Conservation (phyloP, 2,888 invertebrate species). For the Caenorhabditis macrosperma region DNA sequence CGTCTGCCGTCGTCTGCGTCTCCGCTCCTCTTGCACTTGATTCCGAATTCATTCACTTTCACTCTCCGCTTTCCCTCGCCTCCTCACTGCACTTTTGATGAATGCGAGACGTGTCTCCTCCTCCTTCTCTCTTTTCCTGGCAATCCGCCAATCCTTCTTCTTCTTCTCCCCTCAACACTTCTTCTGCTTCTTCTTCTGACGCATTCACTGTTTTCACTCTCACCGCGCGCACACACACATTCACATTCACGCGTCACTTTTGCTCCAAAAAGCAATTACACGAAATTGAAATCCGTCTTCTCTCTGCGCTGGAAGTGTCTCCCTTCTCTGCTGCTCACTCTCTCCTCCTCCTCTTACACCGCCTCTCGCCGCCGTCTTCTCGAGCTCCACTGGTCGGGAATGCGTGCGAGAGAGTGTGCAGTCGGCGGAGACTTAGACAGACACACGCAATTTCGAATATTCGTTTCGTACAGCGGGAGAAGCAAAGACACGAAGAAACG, state of each 20-base stretch:
- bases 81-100: constrained; percentile 40
- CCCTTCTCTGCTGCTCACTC: too few relatives aligned
- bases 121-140: constrained; percentile 11
- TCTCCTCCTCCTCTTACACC: background rate
- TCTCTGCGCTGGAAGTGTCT: constrained; percentile 1
- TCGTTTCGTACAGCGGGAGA: constrained; percentile 39
- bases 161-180: constrained; percentile 8
- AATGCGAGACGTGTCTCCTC: constrained; percentile 16
- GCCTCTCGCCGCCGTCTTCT: constrained; percentile 4
- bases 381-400: too few relatives aligned
- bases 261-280: constrained; percentile 56
- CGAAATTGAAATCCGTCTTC: constrained; percentile 52
- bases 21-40: background rate
- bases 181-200: constrained; percentile 9
- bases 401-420: background rate
- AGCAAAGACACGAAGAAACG: constrained; percentile 8
- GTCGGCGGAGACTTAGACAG: background rate
- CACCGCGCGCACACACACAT: background rate
- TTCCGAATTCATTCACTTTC: constrained; percentile 7
- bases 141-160: constrained; percentile 10
- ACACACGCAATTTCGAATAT: constrained; percentile 38
- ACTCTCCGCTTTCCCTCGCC: constrained; percentile 17
- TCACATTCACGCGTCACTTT: constrained; percentile 35
- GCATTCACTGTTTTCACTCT: constrained; percentile 2
- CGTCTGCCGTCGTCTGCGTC: constrained; percentile 11